Percentiles rank a stretch among this genome's conserved stretches.
Conservation (phyloP, 2,113 vertebrate species). For the Microtus richardsoni region DNA sequence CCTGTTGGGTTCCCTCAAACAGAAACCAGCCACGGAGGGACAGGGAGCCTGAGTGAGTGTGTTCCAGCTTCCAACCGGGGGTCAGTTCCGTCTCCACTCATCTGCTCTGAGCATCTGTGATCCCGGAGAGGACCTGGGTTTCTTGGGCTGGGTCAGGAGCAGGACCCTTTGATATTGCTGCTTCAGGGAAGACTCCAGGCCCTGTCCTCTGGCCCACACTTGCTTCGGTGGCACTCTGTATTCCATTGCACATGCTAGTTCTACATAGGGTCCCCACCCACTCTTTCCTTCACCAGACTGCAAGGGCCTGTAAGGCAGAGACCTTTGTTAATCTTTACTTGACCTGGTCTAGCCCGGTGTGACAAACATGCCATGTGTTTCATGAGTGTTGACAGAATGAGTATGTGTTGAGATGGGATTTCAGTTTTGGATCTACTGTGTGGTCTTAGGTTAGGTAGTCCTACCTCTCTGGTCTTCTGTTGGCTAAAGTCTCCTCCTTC, state of each 20-base stretch:
- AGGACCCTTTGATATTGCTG: background rate
- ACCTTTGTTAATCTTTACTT: background rate
- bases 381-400: background rate
- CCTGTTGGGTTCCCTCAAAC: background rate
- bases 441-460: background rate
- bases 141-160: background rate
- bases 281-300: background rate
- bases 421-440: background rate
- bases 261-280: background rate
- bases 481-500: background rate
- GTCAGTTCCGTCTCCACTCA: rapidly evolving
- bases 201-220: background rate
- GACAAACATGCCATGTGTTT: background rate
- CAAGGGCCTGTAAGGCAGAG: background rate
- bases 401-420: background rate
- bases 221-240: background rate
- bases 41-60: background rate
- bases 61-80: background rate
- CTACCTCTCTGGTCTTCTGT: background rate
- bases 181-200: background rate
- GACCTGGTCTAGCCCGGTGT: background rate
- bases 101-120: background rate
- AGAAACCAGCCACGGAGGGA: background rate
- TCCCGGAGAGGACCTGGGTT: background rate
- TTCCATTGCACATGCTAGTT: background rate